phyloP scores from a whole-genome alignment of 2,797 vertebrate species.

The Eutrigla gurnardus region DNA sequence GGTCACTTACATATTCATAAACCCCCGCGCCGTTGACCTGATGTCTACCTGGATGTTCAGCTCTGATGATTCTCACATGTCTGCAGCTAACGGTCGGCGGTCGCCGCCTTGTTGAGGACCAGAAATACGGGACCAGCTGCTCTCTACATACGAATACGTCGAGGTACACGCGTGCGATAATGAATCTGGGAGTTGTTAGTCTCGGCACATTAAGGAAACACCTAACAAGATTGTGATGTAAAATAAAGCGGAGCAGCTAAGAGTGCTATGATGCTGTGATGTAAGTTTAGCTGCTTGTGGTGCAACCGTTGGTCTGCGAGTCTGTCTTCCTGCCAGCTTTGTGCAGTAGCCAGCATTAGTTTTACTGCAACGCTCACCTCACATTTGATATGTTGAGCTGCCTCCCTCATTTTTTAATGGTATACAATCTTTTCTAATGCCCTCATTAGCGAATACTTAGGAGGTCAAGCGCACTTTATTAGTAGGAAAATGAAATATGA shows the following conservation, averaged over 20 bases:
- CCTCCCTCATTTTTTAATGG: conserved; percentile 12
- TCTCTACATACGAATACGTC: conserved; percentile 5
- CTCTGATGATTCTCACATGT: conserved; percentile 36
- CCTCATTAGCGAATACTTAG: conserved; percentile 37
- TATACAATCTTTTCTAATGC: conserved; percentile 15
- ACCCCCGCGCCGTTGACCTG: conserved; percentile 19
- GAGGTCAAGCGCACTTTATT: conserved; percentile 23
- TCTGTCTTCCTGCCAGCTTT: conserved; percentile 16
- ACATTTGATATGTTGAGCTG: conserved; percentile 26
- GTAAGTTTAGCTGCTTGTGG: conserved; percentile 48
- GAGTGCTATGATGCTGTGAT: conserved; percentile 49
- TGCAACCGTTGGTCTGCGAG: conserved; percentile 51
- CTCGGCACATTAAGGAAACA: conserved; percentile 21
- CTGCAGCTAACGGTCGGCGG: conserved; percentile 35
- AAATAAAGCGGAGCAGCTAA: conserved; percentile 14
- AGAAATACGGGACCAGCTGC: conserved; percentile 38
- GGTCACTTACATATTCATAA: conserved; percentile 41
- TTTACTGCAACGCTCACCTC: conserved; percentile 17
- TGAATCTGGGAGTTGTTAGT: conserved; percentile 4
- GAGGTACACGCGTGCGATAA: neutral
- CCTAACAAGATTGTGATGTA: conserved; percentile 1
- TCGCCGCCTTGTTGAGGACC: conserved; percentile 17
- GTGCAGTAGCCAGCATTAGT: conserved; percentile 35
- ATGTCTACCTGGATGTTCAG: conserved; percentile 27
- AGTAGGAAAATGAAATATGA: conserved; percentile 14